Conservation (phyloP, 2,888 invertebrate genomes). For the Macaria liturata region DNA sequence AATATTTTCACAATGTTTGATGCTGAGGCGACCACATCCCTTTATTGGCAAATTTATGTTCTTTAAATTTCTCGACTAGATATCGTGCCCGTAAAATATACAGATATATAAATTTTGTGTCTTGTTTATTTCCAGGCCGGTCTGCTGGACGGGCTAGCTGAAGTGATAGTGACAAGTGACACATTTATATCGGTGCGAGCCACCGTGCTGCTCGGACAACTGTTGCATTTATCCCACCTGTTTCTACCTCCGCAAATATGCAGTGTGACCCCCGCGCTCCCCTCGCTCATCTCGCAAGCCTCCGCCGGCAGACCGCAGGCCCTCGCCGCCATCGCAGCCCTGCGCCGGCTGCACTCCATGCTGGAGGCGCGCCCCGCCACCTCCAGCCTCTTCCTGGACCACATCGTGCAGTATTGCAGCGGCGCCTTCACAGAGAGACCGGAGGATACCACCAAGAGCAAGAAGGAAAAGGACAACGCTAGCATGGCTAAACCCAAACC, state of each 20-base stretch:
- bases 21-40: too few species aligned
- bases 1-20: too few species aligned
- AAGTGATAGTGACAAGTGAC: conserved; percentile 95
- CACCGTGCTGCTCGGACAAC: conserved; percentile 94
- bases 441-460: conserved; percentile 63
- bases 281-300: conserved; percentile 91
- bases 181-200: conserved; percentile 95
- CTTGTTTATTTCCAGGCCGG: conserved; percentile 81
- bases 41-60: too few species aligned
- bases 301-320: conserved; percentile 91
- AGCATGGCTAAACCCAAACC: conserved; percentile 58
- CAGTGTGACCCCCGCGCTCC: conserved; percentile 87
- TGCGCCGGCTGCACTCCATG: conserved; percentile 90
- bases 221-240: conserved; percentile 93
- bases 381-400: conserved; percentile 92
- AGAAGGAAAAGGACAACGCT: conserved; percentile 71
- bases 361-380: conserved; percentile 92
- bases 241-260: conserved; percentile 94
- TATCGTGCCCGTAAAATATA: too few species aligned
- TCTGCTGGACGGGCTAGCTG: conserved; percentile 93
- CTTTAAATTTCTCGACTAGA: too few species aligned
- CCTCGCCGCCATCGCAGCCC: conserved; percentile 90
- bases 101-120: too few species aligned
- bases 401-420: conserved; percentile 86
- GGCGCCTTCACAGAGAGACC: conserved; percentile 61